Evolutionary conservation across 2,797 vertebrate genomes (phyloP).

Genomic region (Balearica regulorum): DNA sequence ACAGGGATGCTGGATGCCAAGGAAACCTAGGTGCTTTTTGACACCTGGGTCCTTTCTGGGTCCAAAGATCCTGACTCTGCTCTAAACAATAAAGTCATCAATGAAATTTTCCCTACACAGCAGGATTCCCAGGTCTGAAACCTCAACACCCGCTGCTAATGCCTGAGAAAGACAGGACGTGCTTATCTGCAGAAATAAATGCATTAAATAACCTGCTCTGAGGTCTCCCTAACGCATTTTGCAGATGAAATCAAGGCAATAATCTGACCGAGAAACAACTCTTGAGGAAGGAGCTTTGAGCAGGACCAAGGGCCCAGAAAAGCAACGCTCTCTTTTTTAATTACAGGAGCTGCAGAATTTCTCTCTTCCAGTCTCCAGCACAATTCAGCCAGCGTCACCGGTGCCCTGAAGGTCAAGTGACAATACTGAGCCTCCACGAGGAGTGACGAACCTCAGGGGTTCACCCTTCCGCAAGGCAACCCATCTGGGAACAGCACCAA

Average conservation of each 20-base stretch:
- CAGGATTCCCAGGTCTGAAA: neutral
- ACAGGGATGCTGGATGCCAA: neutral
- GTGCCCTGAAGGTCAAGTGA: neutral
- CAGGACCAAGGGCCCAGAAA: neutral
- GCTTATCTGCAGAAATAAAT: neutral
- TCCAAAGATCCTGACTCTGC: neutral
- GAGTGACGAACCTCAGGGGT: neutral
- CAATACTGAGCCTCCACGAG: neutral
- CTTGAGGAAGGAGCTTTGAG: neutral
- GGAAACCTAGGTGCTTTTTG: neutral
- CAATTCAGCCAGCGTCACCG: neutral
- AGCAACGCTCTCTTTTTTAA: neutral
- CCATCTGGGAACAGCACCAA: rapidly evolving
- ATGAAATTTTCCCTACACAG: neutral
- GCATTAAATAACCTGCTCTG: neutral
- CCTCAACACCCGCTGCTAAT: no score
- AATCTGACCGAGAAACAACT: neutral
- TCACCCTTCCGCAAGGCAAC: neutral
- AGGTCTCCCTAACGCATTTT: neutral
- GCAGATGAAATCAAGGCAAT: neutral
- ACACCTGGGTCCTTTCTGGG: neutral
- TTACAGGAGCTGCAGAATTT: neutral
- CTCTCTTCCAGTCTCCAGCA: neutral
- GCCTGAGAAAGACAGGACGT: neutral
- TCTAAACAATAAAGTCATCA: neutral